Evolutionary conservation across 2,888 invertebrate species (phyloP), one percentile per base, ranked within the genome.

Genomic region (Lasioglossum leucozonium): DNA sequence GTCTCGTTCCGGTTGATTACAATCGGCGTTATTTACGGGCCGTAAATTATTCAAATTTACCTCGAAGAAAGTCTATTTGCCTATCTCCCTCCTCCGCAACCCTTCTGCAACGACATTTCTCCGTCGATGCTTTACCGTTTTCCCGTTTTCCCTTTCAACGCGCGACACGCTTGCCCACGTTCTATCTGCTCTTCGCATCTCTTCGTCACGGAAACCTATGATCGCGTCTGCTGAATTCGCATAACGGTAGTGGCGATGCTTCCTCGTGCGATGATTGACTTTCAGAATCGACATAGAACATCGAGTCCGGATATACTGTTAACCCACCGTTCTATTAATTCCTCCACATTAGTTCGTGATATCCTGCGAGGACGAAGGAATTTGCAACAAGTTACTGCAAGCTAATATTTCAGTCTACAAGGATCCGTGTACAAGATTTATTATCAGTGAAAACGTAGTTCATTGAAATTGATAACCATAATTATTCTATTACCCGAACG

Each of bases 1-100:
- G 81, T 69, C 90, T 92, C 89, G 91, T 93, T 93, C 91, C 91
- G 92, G 89, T 87, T 91, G 90, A 92, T 94, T 92, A 91, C 81
- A 88, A 91, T 93, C 91, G 79, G 84, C 78, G 74, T 91, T 93
- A 93, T 94, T 93, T 92, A 92, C 91, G 85, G 91, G 92, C 85
- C 91, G 90, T 94, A 94, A 94, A 94, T 93, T 94, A 93, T 91
- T 91, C 89, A 92, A 91, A 91, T 89, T 86, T 88, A 13, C 76
- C 69, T 76, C 69, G 86, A 85, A 86, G 62, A 62, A 85, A 85
- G 82, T 77, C 76, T 44, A 67, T 79, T 89, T 90, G 73, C 71
- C 62, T 79, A 69, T 87, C 62, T 87, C 13, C 26, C 16, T 16
- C 30, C 58, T 26, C 26, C 65, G 58, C 84, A 81, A 88, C 79